Evolutionary conservation across 2,113 vertebrate species (phyloP).

Genomic region (Aphyosemion australe): DNA sequence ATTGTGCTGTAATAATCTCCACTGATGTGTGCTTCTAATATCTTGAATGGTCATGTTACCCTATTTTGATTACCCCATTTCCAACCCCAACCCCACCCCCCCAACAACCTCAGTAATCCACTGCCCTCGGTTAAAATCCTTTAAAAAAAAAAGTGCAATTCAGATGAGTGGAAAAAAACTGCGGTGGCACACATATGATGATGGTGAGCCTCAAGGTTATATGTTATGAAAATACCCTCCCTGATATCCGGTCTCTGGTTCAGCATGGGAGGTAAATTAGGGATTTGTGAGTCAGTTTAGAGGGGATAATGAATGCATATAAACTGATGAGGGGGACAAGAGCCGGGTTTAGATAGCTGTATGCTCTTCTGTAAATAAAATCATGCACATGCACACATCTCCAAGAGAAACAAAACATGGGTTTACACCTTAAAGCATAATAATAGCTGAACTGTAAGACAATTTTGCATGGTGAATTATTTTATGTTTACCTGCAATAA

Average conservation of each 20-base stretch:
- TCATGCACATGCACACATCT: constrained; percentile 5
- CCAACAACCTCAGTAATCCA: constrained; percentile 73
- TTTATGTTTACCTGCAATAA: constrained; percentile 7
- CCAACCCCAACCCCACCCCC: constrained; percentile 59
- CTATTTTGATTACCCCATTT: constrained; percentile 81
- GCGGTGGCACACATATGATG: constrained; percentile 68
- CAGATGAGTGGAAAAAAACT: constrained; percentile 71
- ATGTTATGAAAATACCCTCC: constrained; percentile 64
- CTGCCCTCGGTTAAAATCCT: constrained; percentile 53
- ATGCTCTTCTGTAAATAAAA: neutral
- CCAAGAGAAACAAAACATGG: constrained; percentile 18
- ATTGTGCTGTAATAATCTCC: constrained; percentile 82
- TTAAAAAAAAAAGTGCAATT: constrained; percentile 74
- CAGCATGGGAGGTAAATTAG: constrained; percentile 19
- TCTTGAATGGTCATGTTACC: constrained; percentile 77
- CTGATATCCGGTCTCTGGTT: constrained; percentile 36
- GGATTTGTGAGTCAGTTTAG: constrained; percentile 23
- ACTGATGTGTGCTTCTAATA: constrained; percentile 80
- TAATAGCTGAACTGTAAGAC: constrained; percentile 8
- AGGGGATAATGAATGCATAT: constrained; percentile 12
- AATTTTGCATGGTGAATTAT: constrained; percentile 24
- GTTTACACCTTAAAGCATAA: constrained; percentile 17
- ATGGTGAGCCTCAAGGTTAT: constrained; percentile 72
- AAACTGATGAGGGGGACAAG: constrained; percentile 2
- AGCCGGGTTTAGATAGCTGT: constrained; percentile 7